Evolutionary conservation across 2,113 vertebrate species (phyloP).

Genomic region (Siphamia tubifer): DNA sequence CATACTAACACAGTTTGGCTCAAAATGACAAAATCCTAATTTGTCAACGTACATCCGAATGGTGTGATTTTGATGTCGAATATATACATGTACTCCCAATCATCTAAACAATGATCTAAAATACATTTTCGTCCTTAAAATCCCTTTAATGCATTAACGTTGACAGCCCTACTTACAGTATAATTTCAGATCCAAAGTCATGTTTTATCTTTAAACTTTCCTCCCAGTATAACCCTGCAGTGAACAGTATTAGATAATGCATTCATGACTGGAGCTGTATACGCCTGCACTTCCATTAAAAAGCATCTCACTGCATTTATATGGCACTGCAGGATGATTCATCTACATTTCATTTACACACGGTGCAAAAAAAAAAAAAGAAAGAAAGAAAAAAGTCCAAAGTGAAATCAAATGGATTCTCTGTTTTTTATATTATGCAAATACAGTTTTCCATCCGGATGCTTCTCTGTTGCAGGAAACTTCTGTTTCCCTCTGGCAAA

Average conservation of each 20-base stretch:
- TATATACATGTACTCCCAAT: too few species aligned
- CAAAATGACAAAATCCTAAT: too few species aligned
- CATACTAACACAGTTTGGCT: too few species aligned
- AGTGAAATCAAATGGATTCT: slow-evolving; percentile 31
- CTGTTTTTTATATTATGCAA: slow-evolving; percentile 22
- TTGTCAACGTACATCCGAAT: too few species aligned
- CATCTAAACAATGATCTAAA: too few species aligned
- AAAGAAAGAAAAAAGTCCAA: background rate
- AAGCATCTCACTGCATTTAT: slow-evolving; percentile 42
- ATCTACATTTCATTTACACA: slow-evolving; percentile 39
- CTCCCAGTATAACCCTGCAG: too few species aligned
- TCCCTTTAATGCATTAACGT: too few species aligned
- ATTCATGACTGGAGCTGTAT: slow-evolving; percentile 16
- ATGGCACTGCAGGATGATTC: slow-evolving; percentile 5
- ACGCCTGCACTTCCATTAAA: slow-evolving; percentile 20
- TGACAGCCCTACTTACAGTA: too few species aligned
- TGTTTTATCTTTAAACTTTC: background rate
- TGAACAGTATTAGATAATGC: background rate
- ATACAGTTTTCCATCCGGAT: slow-evolving; percentile 4
- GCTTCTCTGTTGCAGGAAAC: background rate
- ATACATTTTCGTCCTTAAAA: too few species aligned
- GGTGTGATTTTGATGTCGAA: too few species aligned
- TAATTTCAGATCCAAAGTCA: background rate
- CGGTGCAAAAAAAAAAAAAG: background rate
- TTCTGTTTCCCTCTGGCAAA: background rate